Base-by-base conservation (phyloP, 2,888 invertebrate species). In the Latheticus oryzae region DNA sequence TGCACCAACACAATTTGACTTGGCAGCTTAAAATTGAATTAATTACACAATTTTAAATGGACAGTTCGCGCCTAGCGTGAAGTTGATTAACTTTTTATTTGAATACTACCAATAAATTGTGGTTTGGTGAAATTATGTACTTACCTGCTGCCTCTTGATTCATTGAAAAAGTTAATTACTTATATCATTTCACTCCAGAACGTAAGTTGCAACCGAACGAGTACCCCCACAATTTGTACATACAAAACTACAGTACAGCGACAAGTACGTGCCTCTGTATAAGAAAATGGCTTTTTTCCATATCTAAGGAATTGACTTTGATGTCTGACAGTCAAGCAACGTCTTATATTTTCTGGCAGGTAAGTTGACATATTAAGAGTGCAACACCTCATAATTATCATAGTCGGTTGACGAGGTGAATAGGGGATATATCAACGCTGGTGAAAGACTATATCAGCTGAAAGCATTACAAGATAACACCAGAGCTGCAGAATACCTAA, bases 181-280 rank as follows among this genome's bases (percentile, higher is more conserved):
- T n/a, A n/a, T 3, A 43, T 2, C 12, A 23, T 16, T 11, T 17
- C 3, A 2, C 23, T 38, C 61, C 81, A 94, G 97, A 97, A 78
- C 87, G 98, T 50, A 97, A 97, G 80, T 82, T 99, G 58, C 92
- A 92, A 70, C 88, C 93, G 0, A 89, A 90, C 76, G 99, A 99
- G 81, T 92, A 94, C 68, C 98, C 98, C 0, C 98, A 99, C 81
- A 93, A 95, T 71, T 84, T 99, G 63, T 99, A 99, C 82, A 96
- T 99, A 69, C 97, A 98, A 81, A 99, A 99, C 81, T 99, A 98
- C 77, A 95, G 95, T 64, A 98, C 98, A 5, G 97, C 98, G 21
- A 95, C 95, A 23, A 93, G 94, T 65, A 95, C 95, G 37, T 99
- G 98, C 76, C 84, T 99, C 33, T 86, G 91, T 58, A 82, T 99